A percentile compares a stretch with the other conserved stretches of the same genome.
Evolutionary conservation across 2,797 vertebrate species (phyloP).

Genomic region (Melanotaenia maccullochi): DNA sequence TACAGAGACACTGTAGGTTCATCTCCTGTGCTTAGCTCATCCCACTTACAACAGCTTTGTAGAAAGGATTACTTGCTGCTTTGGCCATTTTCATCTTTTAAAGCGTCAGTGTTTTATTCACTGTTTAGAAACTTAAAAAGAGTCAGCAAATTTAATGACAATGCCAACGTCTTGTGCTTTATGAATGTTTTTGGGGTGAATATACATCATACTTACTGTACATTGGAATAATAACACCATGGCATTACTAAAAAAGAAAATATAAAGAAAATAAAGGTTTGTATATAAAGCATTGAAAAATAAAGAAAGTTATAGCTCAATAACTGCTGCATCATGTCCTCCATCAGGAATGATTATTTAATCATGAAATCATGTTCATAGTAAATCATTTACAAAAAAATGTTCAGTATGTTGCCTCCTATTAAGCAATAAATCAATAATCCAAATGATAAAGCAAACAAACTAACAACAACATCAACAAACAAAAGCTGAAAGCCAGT

Average conservation of each 20-base stretch:
- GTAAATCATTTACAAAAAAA: neutral
- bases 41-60: constrained; percentile 73
- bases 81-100: constrained; percentile 43
- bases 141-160: neutral
- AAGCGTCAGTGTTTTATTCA: neutral
- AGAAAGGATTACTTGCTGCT: constrained; percentile 66
- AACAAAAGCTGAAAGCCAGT: constrained; percentile 24
- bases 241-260: neutral
- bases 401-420: neutral
- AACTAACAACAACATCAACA: neutral
- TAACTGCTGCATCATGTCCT: neutral
- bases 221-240: neutral
- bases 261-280: neutral
- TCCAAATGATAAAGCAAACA: constrained; percentile 15
- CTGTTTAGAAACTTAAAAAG: neutral
- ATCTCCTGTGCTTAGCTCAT: constrained; percentile 63
- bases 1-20: constrained; percentile 28
- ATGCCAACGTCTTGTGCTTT: neutral
- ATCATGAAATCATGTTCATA: neutral
- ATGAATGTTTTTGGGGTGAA: too few species aligned
- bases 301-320: neutral
- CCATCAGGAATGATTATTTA: neutral
- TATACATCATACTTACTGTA: neutral
- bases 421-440: constrained; percentile 7
- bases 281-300: neutral